Base-by-base conservation (phyloP, 2,113 vertebrate genomes). In the Phoenicopterus ruber region DNA sequence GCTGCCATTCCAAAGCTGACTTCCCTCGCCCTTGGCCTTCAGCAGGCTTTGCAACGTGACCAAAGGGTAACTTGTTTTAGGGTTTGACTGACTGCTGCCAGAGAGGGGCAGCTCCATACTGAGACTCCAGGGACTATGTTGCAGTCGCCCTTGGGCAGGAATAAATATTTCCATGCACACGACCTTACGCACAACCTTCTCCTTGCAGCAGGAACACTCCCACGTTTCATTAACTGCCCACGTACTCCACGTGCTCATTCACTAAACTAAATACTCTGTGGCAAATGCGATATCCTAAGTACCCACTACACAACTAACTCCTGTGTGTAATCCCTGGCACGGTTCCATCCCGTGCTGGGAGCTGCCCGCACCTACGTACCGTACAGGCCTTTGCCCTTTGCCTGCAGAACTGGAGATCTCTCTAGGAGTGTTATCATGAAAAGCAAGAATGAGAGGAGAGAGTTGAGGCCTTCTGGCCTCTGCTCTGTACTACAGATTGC, bases 211-310 rank as follows among this genome's bases (percentile, higher is more conserved):
- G 49, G 83, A 62, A 50, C 8, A 10, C 28, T 90, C 55, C 49
- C 17, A 38, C 38, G 7, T 79, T 70, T 93, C 73, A 44, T 59
- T 67, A 58, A 46, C 55, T 79, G 57, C 73, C 70, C 61, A 78
- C 21, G 1, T 55, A 29, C 55, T 57, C 61, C 46, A 26, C 44
- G 24, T 40, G 73, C 1, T 2, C 31, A 6, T 66, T 87, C 57
- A 54, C 70, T 80, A 59, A 70, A 95, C 52, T 57, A 92, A 88
- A 76, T 38, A 47, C 22, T 62, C 15, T 4, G 9, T 62, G 62
- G 13, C 34, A 46, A 72, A 63, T 5, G 44, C 3, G 7, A 2
- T 36, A 47, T 18, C 34, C 36, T 0, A 1, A 52, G 52, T 19
- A 15, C 25, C 42, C 17, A 13, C 28, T 1, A 11, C 40, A 42